Conservation (phyloP, 2,888 invertebrate genomes). For the Nemotelus pantherinus region DNA sequence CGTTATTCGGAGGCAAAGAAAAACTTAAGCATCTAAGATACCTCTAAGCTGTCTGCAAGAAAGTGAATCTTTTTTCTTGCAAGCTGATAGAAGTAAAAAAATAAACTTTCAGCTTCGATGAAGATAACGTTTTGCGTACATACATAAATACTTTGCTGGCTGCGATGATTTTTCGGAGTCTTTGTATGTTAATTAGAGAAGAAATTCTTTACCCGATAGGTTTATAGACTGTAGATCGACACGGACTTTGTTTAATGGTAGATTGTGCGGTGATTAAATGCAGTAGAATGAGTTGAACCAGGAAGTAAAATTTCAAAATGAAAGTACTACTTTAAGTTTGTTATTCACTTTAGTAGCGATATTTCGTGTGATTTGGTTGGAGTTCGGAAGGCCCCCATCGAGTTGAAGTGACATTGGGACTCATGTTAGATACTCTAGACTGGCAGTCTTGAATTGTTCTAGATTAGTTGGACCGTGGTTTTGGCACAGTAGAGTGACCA, state of each 20-base stretch:
- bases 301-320: constrained; percentile 14
- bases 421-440: too few relatives aligned
- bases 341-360: background rate
- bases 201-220: constrained; percentile 5
- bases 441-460: too few relatives aligned
- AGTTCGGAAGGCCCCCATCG: background rate
- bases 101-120: constrained; percentile 41
- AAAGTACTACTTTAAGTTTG: constrained; percentile 1
- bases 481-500: too few relatives aligned
- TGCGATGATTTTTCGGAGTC: constrained; percentile 18
- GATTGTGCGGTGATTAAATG: constrained; percentile 26
- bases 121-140: constrained; percentile 5
- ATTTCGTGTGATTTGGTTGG: background rate
- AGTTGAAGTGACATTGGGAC: too few relatives aligned
- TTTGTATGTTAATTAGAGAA: constrained; percentile 43
- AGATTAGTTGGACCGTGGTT: too few relatives aligned
- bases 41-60: constrained; percentile 35
- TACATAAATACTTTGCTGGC: background rate
- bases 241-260: constrained; percentile 8
- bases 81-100: background rate
- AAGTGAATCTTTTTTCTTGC: constrained; percentile 34
- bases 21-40: constrained; percentile 15
- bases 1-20: background rate
- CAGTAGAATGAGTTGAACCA: constrained; percentile 26
- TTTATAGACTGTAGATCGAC: constrained; percentile 1